Evolutionary conservation across 2,113 vertebrate genomes (phyloP).

Genomic region (Pteruthius melanotis): DNA sequence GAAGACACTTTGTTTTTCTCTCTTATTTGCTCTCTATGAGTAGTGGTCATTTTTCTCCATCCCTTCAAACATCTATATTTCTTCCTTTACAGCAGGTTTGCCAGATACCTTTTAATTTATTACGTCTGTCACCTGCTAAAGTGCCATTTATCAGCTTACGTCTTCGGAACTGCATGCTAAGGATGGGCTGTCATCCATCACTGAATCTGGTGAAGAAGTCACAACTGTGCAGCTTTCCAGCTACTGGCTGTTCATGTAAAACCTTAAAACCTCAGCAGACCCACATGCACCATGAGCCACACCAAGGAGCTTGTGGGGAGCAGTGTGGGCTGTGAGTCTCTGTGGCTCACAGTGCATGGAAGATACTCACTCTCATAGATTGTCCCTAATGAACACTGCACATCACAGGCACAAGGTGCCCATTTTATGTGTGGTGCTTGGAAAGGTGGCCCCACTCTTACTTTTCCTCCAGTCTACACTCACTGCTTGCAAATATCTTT

Average conservation of each 20-base stretch:
- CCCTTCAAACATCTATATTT: neutral
- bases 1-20: neutral
- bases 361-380: neutral
- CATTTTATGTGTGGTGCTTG: accelerated
- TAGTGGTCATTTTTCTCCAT: neutral
- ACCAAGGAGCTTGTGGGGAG: accelerated
- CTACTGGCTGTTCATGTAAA: neutral
- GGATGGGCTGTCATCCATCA: neutral
- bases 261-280: neutral
- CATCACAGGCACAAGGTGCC: accelerated
- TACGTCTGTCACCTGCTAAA: neutral
- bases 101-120: neutral
- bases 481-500: neutral
- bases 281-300: neutral
- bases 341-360: neutral
- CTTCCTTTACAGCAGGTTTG: neutral
- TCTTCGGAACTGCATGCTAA: neutral
- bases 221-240: neutral
- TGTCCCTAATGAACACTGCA: neutral
- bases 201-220: neutral
- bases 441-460: neutral
- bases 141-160: neutral
- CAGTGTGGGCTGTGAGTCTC: neutral
- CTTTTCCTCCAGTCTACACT: neutral
- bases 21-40: neutral